Evolutionary conservation across 2,113 vertebrate species (phyloP).

Genomic region (Brachyhypopomus occidentalis): DNA sequence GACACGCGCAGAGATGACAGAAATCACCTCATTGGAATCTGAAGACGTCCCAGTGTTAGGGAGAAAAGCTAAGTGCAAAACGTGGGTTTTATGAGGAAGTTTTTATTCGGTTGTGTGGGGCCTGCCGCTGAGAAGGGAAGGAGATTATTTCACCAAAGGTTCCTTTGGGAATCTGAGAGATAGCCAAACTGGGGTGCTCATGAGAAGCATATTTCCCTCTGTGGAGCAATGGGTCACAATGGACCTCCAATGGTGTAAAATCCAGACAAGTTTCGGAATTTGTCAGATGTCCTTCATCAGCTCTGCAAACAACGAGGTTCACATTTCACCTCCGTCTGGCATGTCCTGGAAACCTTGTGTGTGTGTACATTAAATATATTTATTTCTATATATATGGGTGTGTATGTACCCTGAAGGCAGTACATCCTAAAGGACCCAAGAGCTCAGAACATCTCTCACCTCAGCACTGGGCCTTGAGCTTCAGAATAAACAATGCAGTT

Average conservation of each 20-base stretch:
- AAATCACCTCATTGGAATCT: too few relatives aligned
- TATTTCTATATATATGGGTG: too few relatives aligned
- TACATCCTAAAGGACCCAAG: neutral
- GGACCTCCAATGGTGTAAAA: too few relatives aligned
- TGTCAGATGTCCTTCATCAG: too few relatives aligned
- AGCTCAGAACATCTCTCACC: constrained; percentile 6
- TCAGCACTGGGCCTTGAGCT: neutral
- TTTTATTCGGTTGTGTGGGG: neutral
- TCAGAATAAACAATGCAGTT: constrained; percentile 5
- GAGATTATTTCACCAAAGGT: constrained; percentile 14
- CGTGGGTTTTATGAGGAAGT: neutral
- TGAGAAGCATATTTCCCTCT: neutral
- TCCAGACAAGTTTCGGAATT: too few relatives aligned
- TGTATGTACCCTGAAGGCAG: neutral
- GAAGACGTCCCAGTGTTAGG: too few relatives aligned
- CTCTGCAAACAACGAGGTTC: too few relatives aligned
- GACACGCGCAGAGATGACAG: too few relatives aligned
- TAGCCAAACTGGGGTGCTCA: neutral
- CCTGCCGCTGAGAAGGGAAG: neutral
- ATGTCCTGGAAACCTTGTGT: too few relatives aligned
- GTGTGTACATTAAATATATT: too few relatives aligned
- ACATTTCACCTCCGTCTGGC: too few relatives aligned
- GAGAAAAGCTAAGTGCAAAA: neutral
- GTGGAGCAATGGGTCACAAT: neutral
- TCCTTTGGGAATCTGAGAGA: neutral